These are phyloP conservation scores for Cerastis rubricosa DNA, from an alignment of 2,888 invertebrate genomes.

Conservation along the genomic window DNA sequence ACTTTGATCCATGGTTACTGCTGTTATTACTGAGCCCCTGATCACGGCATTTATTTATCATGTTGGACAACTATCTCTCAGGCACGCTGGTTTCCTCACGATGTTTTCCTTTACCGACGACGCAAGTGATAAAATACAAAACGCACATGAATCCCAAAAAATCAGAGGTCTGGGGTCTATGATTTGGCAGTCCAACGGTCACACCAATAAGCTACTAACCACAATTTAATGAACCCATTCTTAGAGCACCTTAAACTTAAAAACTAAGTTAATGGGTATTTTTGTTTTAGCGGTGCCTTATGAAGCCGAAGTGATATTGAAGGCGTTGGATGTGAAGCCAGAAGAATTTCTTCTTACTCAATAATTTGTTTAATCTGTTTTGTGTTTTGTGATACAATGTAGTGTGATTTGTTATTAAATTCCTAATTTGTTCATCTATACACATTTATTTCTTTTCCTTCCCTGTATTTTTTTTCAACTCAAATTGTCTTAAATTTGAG, in stretches of 20 bases:
- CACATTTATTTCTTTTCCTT: not conserved
- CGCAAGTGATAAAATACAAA: no score
- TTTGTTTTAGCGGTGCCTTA: slow-evolving; percentile 50
- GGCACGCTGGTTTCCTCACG: no score
- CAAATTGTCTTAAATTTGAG: not conserved
- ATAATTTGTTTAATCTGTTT: slow-evolving; percentile 8
- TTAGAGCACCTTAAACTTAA: not conserved
- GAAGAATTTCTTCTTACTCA: slow-evolving; percentile 43
- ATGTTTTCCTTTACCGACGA: no score
- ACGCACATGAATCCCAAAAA: no score
- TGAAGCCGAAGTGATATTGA: slow-evolving; percentile 46
- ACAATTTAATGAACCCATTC: not conserved
- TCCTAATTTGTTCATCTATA: not conserved
- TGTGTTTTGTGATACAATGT: not conserved
- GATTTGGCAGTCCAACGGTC: no score
- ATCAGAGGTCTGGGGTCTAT: no score
- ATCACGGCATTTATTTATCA: no score
- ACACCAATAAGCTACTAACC: not conserved
- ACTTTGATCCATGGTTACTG: not conserved
- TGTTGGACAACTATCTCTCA: no score
- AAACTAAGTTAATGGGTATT: slow-evolving; percentile 2
- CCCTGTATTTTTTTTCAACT: not conserved
- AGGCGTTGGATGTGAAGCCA: slow-evolving; percentile 52
- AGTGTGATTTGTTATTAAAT: not conserved
- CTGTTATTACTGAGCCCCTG: not conserved